Base-by-base conservation (phyloP, 2,113 vertebrate genomes). In the Phalacrocorax carbo region DNA sequence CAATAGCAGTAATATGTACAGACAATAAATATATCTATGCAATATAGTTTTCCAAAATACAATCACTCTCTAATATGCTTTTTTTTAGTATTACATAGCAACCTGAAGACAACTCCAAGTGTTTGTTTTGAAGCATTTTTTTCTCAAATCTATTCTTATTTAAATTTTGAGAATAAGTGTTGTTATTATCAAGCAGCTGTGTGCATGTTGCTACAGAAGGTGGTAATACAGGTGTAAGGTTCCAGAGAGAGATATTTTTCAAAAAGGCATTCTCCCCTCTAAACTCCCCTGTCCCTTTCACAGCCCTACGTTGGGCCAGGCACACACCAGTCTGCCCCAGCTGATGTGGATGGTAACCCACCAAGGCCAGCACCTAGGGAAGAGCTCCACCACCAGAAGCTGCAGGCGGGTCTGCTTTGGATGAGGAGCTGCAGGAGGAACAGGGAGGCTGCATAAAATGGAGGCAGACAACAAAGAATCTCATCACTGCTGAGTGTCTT, bases 321-420 rank as follows among this genome's bases (percentile, higher is more conserved):
- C 25, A 4, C 2, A 0, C 7, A 8, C 42, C 13, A 4, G 3
- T 32, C 46, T 70, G 36, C 27, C n/a, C 40, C 5, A 3, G 25
- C 18, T 71, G 30, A 57, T 49, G 40, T 18, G 19, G 44, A 34
- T 3, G 3, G 19, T 68, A 54, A 68, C 55, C 34, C 38, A 38
- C 38, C 42, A 81, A 75, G 16, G 34, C 64, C 78, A 82, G 34
- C 5, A 48, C 12, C 25, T 46, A 0, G 1, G 23, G 36, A 90
- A 78, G 40, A 62, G 10, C 15, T 66, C 42, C 42, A 23, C 11
- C 40, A 65, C 21, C 34, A 78, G 52, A 57, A 90, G 34, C 46
- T 77, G 73, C 51, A 61, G 69, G 27, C 11, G 2, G 49, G 40
- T 72, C 64, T 54, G 27, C 27, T 86, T 62, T 42, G 32, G 60